Percentiles rank a stretch among this genome's conserved stretches.
phyloP scores from a whole-genome alignment of 92 coral and sea anemone species.

The Phenganax marumi region DNA sequence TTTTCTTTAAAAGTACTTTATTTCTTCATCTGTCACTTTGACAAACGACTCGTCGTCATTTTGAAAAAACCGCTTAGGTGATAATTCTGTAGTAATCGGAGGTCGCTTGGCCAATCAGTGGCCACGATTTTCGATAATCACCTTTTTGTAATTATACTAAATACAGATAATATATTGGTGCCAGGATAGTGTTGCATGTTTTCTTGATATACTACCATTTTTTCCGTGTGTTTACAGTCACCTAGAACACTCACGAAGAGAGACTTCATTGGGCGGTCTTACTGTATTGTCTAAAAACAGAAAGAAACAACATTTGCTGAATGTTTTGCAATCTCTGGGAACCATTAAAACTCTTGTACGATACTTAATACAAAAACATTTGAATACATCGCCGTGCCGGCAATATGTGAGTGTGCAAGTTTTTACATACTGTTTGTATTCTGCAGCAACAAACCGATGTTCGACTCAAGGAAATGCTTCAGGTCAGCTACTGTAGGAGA shows the following conservation, averaged over 20 bases:
- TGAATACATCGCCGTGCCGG: too few species aligned
- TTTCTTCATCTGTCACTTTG: too few species aligned
- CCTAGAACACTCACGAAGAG: slow-evolving; percentile 83
- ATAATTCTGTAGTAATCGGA: too few species aligned
- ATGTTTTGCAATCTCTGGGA: slow-evolving; percentile 77
- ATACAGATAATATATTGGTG: too few species aligned
- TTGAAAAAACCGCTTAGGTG: too few species aligned
- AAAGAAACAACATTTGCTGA: slow-evolving; percentile 89
- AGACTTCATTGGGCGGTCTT: slow-evolving; percentile 92
- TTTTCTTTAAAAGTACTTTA: too few species aligned
- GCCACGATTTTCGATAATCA: too few species aligned
- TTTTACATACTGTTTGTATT: neutral
- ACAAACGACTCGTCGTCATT: too few species aligned
- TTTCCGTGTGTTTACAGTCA: slow-evolving; percentile 55
- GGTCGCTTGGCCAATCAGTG: too few species aligned
- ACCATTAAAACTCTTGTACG: slow-evolving; percentile 91
- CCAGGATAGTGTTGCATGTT: neutral
- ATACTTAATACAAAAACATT: neutral
- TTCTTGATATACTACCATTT: too few species aligned
- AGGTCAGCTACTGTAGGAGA: slow-evolving; percentile 52
- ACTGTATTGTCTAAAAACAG: slow-evolving; percentile 94
- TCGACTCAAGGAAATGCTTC: slow-evolving; percentile 89
- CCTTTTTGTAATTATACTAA: too few species aligned
- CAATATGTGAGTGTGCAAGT: neutral
- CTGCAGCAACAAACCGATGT: slow-evolving; percentile 94